These are phyloP conservation scores for Celastrina argiolus DNA, from an alignment of 2,888 invertebrate species.

Conservation along the genomic window DNA sequence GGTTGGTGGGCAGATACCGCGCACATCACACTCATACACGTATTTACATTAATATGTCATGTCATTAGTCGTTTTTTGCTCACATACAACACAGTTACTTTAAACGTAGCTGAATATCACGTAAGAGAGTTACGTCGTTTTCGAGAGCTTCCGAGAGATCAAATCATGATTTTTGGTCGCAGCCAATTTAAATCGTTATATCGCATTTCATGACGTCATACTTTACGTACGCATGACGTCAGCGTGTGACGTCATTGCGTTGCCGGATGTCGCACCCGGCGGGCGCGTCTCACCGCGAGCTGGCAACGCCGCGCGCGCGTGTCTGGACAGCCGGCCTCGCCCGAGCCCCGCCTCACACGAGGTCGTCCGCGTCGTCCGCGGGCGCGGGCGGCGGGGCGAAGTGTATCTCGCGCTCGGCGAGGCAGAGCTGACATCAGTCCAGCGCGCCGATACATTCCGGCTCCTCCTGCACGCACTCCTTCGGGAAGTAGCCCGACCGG, in stretches of 20 bases:
- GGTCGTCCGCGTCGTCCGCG: conserved; percentile 33
- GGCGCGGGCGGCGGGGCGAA: conserved; percentile 38
- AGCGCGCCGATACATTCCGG: conserved; percentile 72
- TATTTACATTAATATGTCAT: not conserved
- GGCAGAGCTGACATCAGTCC: conserved; percentile 72
- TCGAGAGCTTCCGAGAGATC: conserved; percentile 2
- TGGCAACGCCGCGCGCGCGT: not conserved
- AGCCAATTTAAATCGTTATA: not conserved
- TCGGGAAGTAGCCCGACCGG: conserved; percentile 86
- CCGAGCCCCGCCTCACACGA: conserved; percentile 31
- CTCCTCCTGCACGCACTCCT: conserved; percentile 84
- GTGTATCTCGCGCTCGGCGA: conserved; percentile 64
- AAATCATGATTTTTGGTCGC: not conserved
- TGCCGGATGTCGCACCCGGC: not conserved
- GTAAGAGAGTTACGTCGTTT: not conserved
- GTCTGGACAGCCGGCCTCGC: not conserved
- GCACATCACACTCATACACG: not conserved
- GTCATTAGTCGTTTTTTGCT: not conserved
- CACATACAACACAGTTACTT: not conserved
- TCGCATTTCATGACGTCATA: not conserved
- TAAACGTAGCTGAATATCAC: not conserved
- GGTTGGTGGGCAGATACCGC: not conserved
- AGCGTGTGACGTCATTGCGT: not conserved
- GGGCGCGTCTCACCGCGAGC: not conserved
- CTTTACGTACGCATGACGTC: not conserved